A percentile compares a stretch with the other conserved stretches of the same genome.
phyloP scores from a whole-genome alignment of 1,140 invertebrate genomes.

The Nephila pilipes region DNA sequence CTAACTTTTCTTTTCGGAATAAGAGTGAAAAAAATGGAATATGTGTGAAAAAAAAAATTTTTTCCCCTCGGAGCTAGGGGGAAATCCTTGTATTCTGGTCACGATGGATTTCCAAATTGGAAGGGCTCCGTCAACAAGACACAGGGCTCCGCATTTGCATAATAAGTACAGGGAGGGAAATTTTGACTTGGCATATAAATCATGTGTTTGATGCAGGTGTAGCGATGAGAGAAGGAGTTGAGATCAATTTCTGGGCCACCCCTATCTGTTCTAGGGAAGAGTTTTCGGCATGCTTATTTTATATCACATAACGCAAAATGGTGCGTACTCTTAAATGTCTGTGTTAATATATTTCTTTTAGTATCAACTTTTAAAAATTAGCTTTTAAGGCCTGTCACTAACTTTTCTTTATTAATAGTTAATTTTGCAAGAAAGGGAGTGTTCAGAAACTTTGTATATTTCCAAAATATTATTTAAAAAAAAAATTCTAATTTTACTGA shows the following conservation, averaged over 20 bases:
- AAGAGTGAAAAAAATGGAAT: not conserved
- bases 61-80: not conserved
- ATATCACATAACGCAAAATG: too few relatives aligned
- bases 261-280: not conserved
- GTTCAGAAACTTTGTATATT: too few relatives aligned
- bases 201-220: conserved; percentile 28
- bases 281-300: not conserved
- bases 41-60: not conserved
- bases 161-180: conserved; percentile 46
- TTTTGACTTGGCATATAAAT: conserved; percentile 49
- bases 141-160: conserved; percentile 17
- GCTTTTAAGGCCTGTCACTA: too few relatives aligned
- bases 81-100: conserved; percentile 15
- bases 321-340: too few relatives aligned
- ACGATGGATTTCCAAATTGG: conserved; percentile 44
- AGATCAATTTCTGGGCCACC: not conserved
- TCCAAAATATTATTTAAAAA: too few relatives aligned
- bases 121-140: conserved; percentile 53
- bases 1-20: conserved; percentile 27
- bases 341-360: too few relatives aligned
- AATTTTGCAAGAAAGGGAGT: too few relatives aligned
- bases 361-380: too few relatives aligned
- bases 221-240: conserved; percentile 8
- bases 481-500: too few relatives aligned
- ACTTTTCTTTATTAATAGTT: too few relatives aligned